Evolutionary conservation across 2,113 vertebrate species (phyloP).

Genomic region (Pygoscelis antarcticus): DNA sequence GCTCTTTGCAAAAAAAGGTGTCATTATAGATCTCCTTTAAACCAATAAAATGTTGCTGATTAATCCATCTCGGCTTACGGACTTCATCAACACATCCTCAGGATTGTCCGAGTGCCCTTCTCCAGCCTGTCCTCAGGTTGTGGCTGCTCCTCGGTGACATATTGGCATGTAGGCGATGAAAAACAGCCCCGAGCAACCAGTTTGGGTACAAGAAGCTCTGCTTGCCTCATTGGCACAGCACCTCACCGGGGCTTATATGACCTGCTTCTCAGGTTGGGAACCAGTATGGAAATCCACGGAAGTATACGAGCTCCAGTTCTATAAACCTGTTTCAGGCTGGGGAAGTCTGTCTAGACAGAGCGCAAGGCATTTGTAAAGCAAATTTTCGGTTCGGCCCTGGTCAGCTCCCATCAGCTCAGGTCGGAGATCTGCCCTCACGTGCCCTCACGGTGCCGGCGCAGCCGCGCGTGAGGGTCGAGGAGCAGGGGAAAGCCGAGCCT

Average conservation of each 20-base stretch:
- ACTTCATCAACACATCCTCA: background rate
- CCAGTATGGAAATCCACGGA: conserved; percentile 49
- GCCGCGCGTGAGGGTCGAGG: background rate
- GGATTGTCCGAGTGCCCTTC: background rate
- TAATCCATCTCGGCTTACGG: background rate
- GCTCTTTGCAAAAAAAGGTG: background rate
- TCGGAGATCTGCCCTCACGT: background rate
- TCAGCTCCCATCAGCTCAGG: accelerated
- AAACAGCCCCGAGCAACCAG: conserved; percentile 36
- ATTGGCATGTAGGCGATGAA: background rate
- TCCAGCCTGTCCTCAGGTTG: background rate
- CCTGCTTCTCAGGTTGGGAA: conserved; percentile 63
- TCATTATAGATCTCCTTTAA: background rate
- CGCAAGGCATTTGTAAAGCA: background rate
- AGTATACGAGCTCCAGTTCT: background rate
- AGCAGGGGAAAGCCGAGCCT: background rate
- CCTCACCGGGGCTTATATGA: background rate
- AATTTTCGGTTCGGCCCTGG: background rate
- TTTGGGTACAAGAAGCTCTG: background rate
- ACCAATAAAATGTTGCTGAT: background rate
- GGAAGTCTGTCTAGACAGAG: conserved; percentile 42
- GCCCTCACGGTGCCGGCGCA: too few relatives aligned
- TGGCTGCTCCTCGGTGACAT: background rate
- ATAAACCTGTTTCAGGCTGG: background rate
- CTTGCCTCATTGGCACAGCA: background rate